These are phyloP conservation scores for Tragelaphus scriptus DNA, from an alignment of 2,113 vertebrate species.

Conservation along the genomic window DNA sequence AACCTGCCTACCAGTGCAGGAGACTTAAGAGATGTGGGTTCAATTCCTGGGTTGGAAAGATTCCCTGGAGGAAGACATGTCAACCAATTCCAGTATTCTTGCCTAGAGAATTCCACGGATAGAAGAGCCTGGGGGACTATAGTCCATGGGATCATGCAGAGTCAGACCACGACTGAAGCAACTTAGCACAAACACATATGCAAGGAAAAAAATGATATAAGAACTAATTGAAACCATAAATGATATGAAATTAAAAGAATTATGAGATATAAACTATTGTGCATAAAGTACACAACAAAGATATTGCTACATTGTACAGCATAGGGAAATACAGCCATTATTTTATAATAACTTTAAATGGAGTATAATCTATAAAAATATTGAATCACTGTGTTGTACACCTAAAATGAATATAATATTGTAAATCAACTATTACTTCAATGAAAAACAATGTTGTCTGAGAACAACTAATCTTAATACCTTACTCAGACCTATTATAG, in stretches of 20 bases:
- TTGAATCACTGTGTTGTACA: background rate
- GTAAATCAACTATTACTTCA: background rate
- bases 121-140: background rate
- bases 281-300: background rate
- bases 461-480: background rate
- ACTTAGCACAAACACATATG: background rate
- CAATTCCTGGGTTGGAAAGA: accelerated
- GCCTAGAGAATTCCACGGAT: background rate
- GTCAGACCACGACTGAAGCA: background rate
- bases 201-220: background rate
- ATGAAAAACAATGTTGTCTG: background rate
- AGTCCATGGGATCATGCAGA: background rate
- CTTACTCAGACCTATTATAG: background rate
- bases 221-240: background rate
- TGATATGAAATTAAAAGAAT: background rate
- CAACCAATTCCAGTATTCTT: background rate
- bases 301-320: background rate
- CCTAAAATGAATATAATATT: background rate
- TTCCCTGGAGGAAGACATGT: background rate
- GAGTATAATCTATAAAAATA: background rate
- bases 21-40: background rate
- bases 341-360: background rate
- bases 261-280: background rate
- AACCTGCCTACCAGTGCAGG: background rate
- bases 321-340: background rate